Evolutionary conservation across 2,113 vertebrate species (phyloP).

Genomic region (Chionis minor): DNA sequence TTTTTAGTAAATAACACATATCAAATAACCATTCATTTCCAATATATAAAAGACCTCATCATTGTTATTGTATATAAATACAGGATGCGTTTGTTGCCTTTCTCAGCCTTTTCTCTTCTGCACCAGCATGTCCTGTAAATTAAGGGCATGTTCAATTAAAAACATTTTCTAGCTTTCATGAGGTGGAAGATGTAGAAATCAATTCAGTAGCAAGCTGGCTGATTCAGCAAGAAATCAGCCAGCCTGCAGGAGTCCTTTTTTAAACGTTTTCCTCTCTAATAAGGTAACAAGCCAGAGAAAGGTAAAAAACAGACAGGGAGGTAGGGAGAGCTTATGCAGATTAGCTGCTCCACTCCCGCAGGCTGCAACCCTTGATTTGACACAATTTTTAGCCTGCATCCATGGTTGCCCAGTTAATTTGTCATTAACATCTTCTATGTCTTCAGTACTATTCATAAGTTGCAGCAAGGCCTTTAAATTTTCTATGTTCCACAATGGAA

Average conservation of each 20-base stretch:
- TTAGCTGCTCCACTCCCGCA: not conserved
- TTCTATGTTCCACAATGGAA: not conserved
- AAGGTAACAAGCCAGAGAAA: slow-evolving; percentile 6
- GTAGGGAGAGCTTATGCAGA: not conserved
- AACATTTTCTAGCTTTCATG: slow-evolving; percentile 23
- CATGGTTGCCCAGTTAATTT: not conserved
- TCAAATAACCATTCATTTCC: not conserved
- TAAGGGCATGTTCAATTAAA: slow-evolving; percentile 2
- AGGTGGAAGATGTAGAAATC: slow-evolving; percentile 33
- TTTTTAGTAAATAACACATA: not conserved
- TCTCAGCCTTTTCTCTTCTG: not conserved
- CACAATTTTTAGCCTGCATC: not conserved
- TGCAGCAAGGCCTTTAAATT: not conserved
- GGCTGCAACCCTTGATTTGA: not conserved
- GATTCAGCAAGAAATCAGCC: slow-evolving; percentile 43
- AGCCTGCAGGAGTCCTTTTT: not conserved
- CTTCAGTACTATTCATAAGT: not conserved
- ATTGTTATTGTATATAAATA: not conserved
- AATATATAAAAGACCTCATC: not conserved
- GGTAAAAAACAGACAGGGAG: not conserved
- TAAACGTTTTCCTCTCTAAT: slow-evolving; percentile 46
- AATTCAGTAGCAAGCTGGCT: slow-evolving; percentile 23
- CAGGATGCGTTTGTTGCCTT: not conserved
- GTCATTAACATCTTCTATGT: not conserved
- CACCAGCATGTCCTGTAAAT: not conserved